phyloP scores from a whole-genome alignment of 1,140 invertebrate species.

The Mya arenaria region DNA sequence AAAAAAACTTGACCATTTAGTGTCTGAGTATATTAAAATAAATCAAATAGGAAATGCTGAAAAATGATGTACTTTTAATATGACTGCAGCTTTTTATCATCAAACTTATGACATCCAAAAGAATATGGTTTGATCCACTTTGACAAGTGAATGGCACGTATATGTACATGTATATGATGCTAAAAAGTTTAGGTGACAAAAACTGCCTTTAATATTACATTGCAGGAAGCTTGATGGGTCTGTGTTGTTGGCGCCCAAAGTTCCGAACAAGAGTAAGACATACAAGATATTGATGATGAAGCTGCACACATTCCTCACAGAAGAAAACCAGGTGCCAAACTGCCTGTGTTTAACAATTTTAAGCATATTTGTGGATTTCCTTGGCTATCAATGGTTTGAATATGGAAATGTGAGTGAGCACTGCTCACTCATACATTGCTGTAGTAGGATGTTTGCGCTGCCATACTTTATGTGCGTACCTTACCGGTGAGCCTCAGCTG shows the following conservation, averaged over 20 bases:
- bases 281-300: conserved; percentile 30
- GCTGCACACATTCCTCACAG: background rate
- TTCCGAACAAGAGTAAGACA: conserved; percentile 6
- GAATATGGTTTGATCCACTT: too few relatives aligned
- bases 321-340: conserved; percentile 5
- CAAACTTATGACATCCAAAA: too few relatives aligned
- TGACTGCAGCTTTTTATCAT: too few relatives aligned
- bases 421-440: background rate
- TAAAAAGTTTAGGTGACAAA: too few relatives aligned
- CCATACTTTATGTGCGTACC: background rate
- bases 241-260: background rate
- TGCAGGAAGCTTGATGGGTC: conserved; percentile 19
- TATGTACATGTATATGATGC: too few relatives aligned
- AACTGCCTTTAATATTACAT: too few relatives aligned
- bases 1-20: too few relatives aligned
- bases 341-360: background rate
- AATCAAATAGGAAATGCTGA: too few relatives aligned
- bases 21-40: too few relatives aligned
- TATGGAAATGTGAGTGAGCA: background rate
- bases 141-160: too few relatives aligned
- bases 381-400: background rate
- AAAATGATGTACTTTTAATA: too few relatives aligned
- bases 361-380: background rate
- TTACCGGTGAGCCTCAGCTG: too few relatives aligned
- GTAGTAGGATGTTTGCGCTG: background rate